Conservation (phyloP, 2,888 invertebrate species). For the Horisme vitalbata region DNA sequence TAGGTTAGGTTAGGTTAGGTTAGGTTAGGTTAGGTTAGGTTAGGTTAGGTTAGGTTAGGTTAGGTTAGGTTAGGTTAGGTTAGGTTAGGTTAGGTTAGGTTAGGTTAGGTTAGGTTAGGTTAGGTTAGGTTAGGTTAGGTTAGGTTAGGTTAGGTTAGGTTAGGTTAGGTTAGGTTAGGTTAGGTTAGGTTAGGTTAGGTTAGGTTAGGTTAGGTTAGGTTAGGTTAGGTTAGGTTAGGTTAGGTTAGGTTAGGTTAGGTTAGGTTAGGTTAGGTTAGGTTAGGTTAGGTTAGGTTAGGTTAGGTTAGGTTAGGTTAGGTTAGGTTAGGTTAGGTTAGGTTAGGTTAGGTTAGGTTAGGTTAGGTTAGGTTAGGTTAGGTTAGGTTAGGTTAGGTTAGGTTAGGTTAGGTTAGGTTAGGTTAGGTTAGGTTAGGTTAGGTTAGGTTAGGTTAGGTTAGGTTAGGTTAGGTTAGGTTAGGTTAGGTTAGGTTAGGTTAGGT, state of each 20-base stretch:
- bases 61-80: constrained; percentile 33
- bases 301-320: constrained; percentile 14
- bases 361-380: constrained; percentile 16
- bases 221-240: constrained; percentile 23
- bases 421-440: constrained; percentile 20
- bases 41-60: constrained; percentile 29
- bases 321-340: constrained; percentile 9
- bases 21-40: constrained; percentile 27
- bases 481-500: constrained; percentile 35
- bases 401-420: constrained; percentile 13
- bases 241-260: constrained; percentile 24
- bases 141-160: constrained; percentile 28
- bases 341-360: constrained; percentile 12
- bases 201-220: constrained; percentile 25
- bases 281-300: constrained; percentile 24
- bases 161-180: constrained; percentile 26
- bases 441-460: constrained; percentile 19
- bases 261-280: constrained; percentile 24
- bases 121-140: constrained; percentile 30
- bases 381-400: constrained; percentile 16
- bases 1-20: constrained; percentile 31
- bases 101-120: constrained; percentile 30
- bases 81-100: constrained; percentile 30
- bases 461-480: constrained; percentile 27
- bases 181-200: constrained; percentile 26